Evolutionary conservation across 1,140 invertebrate species (phyloP).

Genomic region (Hyphantria cunea): DNA sequence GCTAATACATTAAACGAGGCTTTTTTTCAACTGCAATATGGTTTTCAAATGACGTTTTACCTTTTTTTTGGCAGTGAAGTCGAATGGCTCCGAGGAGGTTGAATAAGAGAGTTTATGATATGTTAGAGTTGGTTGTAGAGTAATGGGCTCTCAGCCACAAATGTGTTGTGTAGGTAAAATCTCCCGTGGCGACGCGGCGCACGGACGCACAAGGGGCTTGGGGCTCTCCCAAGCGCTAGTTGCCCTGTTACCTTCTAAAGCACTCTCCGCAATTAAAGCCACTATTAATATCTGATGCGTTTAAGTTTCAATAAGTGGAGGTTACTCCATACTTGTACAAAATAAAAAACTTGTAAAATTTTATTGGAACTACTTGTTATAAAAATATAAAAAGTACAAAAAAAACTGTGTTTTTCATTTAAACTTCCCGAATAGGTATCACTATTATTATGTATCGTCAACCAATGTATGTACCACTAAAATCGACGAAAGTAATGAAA

Average conservation of each 20-base stretch:
- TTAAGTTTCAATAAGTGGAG: constrained; percentile 66
- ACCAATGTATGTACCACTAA: too few relatives aligned
- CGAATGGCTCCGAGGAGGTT: not conserved
- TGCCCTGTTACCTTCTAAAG: constrained; percentile 63
- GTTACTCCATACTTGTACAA: constrained; percentile 75
- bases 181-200: constrained; percentile 53
- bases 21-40: too few relatives aligned
- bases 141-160: constrained; percentile 14
- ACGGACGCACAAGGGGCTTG: constrained; percentile 63
- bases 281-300: constrained; percentile 64
- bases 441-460: too few relatives aligned
- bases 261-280: constrained; percentile 69
- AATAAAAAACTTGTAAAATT: constrained; percentile 76
- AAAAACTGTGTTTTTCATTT: constrained; percentile 27
- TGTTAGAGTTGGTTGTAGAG: constrained; percentile 11
- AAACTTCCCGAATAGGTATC: too few relatives aligned
- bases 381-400: constrained; percentile 66
- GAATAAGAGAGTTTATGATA: too few relatives aligned
- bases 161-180: constrained; percentile 14
- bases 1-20: too few relatives aligned
- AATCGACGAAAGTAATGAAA: too few relatives aligned
- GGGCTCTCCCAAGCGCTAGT: constrained; percentile 52
- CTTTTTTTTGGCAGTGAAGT: constrained; percentile 1
- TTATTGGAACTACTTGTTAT: constrained; percentile 80
- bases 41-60: too few relatives aligned